Evolutionary conservation across 2,113 vertebrate species (phyloP).

Genomic region (Desmodus rotundus): DNA sequence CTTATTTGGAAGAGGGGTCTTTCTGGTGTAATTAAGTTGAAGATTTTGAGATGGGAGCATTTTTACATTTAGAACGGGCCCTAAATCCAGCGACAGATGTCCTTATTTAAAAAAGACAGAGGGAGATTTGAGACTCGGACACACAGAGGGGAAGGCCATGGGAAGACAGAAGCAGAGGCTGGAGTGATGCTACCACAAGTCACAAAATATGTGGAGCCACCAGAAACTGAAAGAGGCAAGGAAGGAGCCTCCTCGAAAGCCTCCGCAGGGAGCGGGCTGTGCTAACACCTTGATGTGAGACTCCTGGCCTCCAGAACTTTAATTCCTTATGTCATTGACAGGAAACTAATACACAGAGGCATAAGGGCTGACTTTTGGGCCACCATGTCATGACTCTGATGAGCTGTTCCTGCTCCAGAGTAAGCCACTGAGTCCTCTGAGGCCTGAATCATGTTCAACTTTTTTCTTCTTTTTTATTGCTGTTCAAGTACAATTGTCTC

Average conservation of each 20-base stretch:
- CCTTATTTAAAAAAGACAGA: not conserved
- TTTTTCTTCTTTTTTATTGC: not conserved
- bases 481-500: too few species aligned
- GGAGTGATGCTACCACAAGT: too few species aligned
- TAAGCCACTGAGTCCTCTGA: not conserved
- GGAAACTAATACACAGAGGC: not conserved
- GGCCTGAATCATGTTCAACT: not conserved
- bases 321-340: not conserved
- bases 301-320: not conserved
- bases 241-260: not conserved
- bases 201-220: too few species aligned
- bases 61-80: not conserved
- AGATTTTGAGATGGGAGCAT: not conserved
- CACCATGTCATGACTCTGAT: not conserved
- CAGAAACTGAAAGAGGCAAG: not conserved
- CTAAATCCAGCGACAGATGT: not conserved
- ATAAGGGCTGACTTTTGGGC: not conserved
- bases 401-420: not conserved
- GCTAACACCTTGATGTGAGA: not conserved
- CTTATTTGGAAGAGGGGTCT: not conserved
- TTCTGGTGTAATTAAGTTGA: not conserved
- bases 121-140: not conserved
- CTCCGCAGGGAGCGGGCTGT: not conserved
- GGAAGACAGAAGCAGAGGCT: not conserved
- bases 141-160: not conserved